Evolutionary conservation across 2,888 invertebrate genomes (phyloP).

Genomic region (Strigamia transsilvanica): DNA sequence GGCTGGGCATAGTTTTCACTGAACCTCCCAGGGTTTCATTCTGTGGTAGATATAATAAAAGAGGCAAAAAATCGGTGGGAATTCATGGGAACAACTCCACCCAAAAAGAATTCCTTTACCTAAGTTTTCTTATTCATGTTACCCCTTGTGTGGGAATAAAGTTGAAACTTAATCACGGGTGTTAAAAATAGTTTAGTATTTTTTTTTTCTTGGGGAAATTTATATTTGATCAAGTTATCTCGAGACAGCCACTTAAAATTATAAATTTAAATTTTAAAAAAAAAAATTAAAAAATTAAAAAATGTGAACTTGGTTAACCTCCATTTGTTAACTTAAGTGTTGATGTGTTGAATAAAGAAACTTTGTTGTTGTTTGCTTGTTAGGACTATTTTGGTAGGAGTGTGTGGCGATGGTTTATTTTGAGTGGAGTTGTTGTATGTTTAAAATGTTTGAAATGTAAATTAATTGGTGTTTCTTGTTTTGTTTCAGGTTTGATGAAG

Average conservation of each 20-base stretch:
- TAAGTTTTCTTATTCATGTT: constrained; percentile 31
- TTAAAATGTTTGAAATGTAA: neutral
- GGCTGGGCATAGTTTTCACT: constrained; percentile 9
- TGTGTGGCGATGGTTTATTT: neutral
- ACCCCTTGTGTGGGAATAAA: constrained; percentile 35
- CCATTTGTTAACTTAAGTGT: too few relatives aligned
- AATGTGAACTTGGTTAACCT: neutral
- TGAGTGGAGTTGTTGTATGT: neutral
- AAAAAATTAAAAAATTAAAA: too few relatives aligned
- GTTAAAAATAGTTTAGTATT: neutral
- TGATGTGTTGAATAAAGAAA: neutral
- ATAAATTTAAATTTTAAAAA: neutral
- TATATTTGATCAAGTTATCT: neutral
- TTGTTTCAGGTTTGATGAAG: constrained; percentile 81
- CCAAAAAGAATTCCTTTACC: neutral
- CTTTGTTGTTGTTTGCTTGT: neutral
- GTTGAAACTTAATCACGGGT: constrained; percentile 22
- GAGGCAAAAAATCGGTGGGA: neutral
- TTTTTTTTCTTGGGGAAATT: neutral
- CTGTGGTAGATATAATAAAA: constrained; percentile 5
- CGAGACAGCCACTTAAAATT: neutral
- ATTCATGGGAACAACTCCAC: constrained; percentile 30
- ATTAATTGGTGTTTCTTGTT: constrained; percentile 71
- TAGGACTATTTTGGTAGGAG: neutral
- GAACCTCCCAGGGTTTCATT: constrained; percentile 24